These are phyloP conservation scores for Hylaeus volcanicus DNA, from an alignment of 1,140 invertebrate genomes.

Conservation along the genomic window DNA sequence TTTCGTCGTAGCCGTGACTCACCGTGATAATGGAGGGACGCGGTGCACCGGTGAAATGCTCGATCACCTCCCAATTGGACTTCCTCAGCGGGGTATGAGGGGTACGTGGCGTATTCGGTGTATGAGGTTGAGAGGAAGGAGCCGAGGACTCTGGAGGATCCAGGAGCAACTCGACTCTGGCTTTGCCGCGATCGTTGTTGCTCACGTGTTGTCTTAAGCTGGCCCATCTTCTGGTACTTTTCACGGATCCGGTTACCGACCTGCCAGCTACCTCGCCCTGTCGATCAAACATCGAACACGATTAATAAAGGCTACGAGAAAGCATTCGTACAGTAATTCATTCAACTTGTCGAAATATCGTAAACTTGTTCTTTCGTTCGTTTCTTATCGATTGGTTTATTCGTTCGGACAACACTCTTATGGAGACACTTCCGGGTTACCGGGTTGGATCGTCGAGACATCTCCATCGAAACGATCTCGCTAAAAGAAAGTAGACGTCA, in stretches of 20 bases:
- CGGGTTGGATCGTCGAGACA: no score
- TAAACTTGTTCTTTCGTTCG: no score
- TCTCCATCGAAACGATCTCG: not conserved
- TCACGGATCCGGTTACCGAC: slow-evolving; percentile 67
- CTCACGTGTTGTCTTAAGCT: slow-evolving; percentile 79
- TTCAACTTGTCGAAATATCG: no score
- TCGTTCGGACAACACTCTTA: no score
- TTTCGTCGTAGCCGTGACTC: slow-evolving; percentile 32
- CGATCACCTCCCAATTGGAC: slow-evolving; percentile 94
- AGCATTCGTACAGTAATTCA: no score
- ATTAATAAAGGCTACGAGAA: not conserved
- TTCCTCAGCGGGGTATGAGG: slow-evolving; percentile 85
- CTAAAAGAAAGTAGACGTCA: not conserved
- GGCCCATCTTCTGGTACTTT: slow-evolving; percentile 78
- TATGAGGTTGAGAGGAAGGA: slow-evolving; percentile 75
- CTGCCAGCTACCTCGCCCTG: slow-evolving; percentile 68
- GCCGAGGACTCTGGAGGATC: slow-evolving; percentile 71
- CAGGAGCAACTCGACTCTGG: slow-evolving; percentile 69
- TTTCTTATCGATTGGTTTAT: no score
- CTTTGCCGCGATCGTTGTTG: slow-evolving; percentile 65
- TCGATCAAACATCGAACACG: slow-evolving; percentile 14
- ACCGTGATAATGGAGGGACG: slow-evolving; percentile 76
- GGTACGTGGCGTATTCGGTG: slow-evolving; percentile 71
- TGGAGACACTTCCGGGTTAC: no score
- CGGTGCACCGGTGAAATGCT: slow-evolving; percentile 86